Evolutionary conservation across 2,888 invertebrate genomes (phyloP).

Genomic region (Tetanocera ferruginea): DNA sequence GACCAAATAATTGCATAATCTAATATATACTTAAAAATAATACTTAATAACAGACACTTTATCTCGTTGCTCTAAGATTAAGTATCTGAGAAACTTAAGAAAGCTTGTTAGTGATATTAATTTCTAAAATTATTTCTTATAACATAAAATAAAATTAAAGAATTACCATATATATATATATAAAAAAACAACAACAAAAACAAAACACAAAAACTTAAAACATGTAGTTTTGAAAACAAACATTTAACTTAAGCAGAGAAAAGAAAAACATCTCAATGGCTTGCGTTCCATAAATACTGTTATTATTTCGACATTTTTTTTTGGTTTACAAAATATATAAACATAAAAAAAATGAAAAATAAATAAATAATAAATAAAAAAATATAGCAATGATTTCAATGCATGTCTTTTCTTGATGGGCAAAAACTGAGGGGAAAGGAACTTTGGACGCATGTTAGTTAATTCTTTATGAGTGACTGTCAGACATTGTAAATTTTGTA

Average conservation of each 20-base stretch:
- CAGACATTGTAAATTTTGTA: too few species aligned
- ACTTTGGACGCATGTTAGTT: too few species aligned
- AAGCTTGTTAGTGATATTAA: slow-evolving; percentile 70
- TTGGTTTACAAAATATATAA: background rate
- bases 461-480: too few species aligned
- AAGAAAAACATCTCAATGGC: slow-evolving; percentile 39
- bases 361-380: slow-evolving; percentile 13
- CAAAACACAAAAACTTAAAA: slow-evolving; percentile 22
- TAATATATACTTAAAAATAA: background rate
- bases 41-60: background rate
- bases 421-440: too few species aligned
- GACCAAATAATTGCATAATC: slow-evolving; percentile 23
- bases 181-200: slow-evolving; percentile 28
- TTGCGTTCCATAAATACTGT: slow-evolving; percentile 14
- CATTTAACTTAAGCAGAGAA: slow-evolving; percentile 39
- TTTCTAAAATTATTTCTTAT: slow-evolving; percentile 59
- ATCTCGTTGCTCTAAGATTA: slow-evolving; percentile 40
- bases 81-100: slow-evolving; percentile 44
- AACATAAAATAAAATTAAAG: background rate
- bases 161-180: slow-evolving; percentile 13
- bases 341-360: background rate
- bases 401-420: background rate
- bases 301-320: background rate
- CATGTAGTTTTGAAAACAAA: slow-evolving; percentile 32
- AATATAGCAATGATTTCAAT: slow-evolving; percentile 25